phyloP scores from a whole-genome alignment of 2,888 invertebrate genomes.

The Hololepta plana region DNA sequence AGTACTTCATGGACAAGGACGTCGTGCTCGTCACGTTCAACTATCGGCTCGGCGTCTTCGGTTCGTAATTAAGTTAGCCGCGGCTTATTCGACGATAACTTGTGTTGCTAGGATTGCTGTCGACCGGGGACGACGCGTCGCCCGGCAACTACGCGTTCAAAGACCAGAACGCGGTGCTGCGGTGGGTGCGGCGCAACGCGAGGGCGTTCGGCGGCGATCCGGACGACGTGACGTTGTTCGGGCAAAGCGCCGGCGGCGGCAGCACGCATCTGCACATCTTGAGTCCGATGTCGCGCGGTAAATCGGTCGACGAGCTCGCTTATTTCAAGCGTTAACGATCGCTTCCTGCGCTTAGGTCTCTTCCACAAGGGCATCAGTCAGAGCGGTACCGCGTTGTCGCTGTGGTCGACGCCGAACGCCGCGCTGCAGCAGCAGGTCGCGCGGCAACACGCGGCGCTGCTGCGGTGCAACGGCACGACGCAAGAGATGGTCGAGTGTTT shows the following conservation, averaged over 20 bases:
- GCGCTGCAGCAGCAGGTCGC: slow-evolving; percentile 17
- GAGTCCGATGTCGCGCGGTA: slow-evolving; percentile 25
- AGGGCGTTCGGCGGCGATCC: slow-evolving; percentile 27
- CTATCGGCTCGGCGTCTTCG: slow-evolving; percentile 25
- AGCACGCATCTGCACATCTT: slow-evolving; percentile 30
- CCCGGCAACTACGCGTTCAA: slow-evolving; percentile 33
- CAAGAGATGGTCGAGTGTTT: slow-evolving; percentile 24
- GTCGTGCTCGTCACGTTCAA: slow-evolving; percentile 30
- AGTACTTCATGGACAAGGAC: slow-evolving; percentile 32
- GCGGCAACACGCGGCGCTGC: slow-evolving; percentile 23
- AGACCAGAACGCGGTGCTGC: slow-evolving; percentile 29
- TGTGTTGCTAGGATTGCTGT: slow-evolving; percentile 22
- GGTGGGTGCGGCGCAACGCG: slow-evolving; percentile 30
- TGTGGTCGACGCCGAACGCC: slow-evolving; percentile 21
- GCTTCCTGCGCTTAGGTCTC: slow-evolving; percentile 15
- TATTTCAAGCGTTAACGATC: background rate
- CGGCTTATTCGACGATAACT: too few species aligned
- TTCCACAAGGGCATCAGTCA: slow-evolving; percentile 29
- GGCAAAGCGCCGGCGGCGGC: slow-evolving; percentile 30
- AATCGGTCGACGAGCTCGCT: background rate
- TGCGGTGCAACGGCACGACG: slow-evolving; percentile 22
- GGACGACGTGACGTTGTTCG: slow-evolving; percentile 28
- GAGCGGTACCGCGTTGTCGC: slow-evolving; percentile 29
- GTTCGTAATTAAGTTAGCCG: too few species aligned
- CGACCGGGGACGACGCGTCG: slow-evolving; percentile 27